Base-by-base conservation (phyloP, 2,113 vertebrate genomes). In the Lota lota region DNA sequence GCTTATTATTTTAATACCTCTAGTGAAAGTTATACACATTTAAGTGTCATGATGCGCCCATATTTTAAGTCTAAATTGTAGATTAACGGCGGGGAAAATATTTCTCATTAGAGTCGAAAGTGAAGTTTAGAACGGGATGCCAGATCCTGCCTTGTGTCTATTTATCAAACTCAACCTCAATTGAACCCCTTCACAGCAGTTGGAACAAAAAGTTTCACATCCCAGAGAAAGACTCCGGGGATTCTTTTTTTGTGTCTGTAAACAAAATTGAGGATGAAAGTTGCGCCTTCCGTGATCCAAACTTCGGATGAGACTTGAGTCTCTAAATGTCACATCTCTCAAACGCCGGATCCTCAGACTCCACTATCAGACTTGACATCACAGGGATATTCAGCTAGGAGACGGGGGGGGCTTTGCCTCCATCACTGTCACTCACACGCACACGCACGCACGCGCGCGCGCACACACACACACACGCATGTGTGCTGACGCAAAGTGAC, bases 111-210 rank as follows among this genome's bases (percentile, higher is more conserved):
- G 53, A 18, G 53, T 56, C 14, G 53, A n/a, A 14, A n/a, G 53
- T 18, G 53, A 16, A 18, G 53, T 56, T 56, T 56, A n/a, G 53
- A 5, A 16, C 14, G 53, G 53, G 53, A 7, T 56, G 53, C 16
- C 53, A 56, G 53, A 17, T 18, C 17, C n/a, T 4, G n/a, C n/a
- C n/a, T n/a, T 56, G 53, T n/a, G 53, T 56, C 53, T 56, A 56
- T 56, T 56, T n/a, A 56, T 56, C 53, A 56, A 56, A n/a, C 53
- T 56, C 53, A 56, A n/a, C 53, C 51, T 56, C 53, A 56, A 17
- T 18, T 56, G 53, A 56, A 56, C 53, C 53, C 17, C 53, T 10
- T 14, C 40, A 11, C 6, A 2, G 40, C 7, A 47, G 8, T 47
- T 47, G 40, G 40, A 47, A 47, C 40, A 47, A 47, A 33, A 47